A percentile compares a stretch with the other conserved stretches of the same genome.
Evolutionary conservation across 37 sponge, comb jelly and placozoan genomes (phyloP).

Genomic region (Ephydatia muelleri): DNA sequence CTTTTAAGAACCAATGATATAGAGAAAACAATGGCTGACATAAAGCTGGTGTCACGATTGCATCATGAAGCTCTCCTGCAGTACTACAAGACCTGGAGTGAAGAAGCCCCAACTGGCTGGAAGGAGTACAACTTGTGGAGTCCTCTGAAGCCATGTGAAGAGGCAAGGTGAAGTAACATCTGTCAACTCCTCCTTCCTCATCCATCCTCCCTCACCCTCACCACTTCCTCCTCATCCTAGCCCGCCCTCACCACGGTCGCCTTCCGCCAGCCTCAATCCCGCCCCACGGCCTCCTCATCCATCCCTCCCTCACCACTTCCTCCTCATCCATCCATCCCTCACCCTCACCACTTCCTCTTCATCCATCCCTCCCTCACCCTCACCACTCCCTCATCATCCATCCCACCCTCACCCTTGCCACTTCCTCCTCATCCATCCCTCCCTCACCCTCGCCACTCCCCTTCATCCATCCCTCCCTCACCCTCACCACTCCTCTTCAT

Average conservation of each 20-base stretch:
- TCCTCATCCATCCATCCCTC: background rate
- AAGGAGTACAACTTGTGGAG: background rate
- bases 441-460: background rate
- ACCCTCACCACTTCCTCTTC: too few relatives aligned
- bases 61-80: background rate
- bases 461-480: background rate
- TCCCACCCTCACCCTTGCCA: background rate
- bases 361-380: too few relatives aligned
- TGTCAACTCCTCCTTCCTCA: background rate
- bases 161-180: background rate
- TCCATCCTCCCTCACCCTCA: background rate
- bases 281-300: background rate
- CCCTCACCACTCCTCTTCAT: background rate
- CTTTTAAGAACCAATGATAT: background rate
- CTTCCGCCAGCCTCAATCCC: background rate
- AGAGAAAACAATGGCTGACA: background rate
- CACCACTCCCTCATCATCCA: too few relatives aligned
- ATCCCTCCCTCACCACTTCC: background rate
- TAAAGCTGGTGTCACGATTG: background rate
- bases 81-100: background rate
- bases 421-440: background rate
- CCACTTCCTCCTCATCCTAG: background rate
- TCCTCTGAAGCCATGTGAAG: background rate
- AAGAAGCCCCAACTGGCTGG: background rate
- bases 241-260: background rate